Evolutionary conservation across 1,140 invertebrate species (phyloP).

Genomic region (Drosophila nikananu): DNA sequence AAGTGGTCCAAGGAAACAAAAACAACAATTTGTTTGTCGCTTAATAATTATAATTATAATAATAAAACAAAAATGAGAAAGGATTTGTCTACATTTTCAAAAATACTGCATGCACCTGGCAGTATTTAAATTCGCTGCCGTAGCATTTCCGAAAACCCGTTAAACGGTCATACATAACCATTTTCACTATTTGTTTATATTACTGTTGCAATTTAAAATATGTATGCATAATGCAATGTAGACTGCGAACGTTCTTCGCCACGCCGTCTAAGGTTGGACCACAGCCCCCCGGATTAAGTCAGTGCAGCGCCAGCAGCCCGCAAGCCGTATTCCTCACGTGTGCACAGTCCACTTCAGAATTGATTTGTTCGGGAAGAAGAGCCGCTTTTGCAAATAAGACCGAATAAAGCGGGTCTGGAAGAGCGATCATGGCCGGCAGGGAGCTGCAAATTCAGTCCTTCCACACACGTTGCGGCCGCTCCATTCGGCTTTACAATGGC

Average conservation of each 20-base stretch:
- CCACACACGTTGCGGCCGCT: constrained; percentile 92
- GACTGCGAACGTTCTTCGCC: not conserved
- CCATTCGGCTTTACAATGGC: constrained; percentile 92
- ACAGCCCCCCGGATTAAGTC: not conserved
- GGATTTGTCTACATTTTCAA: not conserved
- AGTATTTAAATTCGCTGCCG: not conserved
- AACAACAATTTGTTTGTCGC: too few species aligned
- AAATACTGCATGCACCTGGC: not conserved
- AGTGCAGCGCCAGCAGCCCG: constrained; percentile 2
- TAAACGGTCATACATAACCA: constrained; percentile 12
- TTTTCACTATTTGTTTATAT: constrained; percentile 39
- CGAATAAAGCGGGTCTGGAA: constrained; percentile 3
- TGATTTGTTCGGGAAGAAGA: constrained; percentile 39
- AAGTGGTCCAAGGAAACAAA: too few species aligned
- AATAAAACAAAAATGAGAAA: too few species aligned
- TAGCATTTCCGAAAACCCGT: not conserved
- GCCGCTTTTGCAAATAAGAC: not conserved
- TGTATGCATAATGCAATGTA: constrained; percentile 30
- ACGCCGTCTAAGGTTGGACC: constrained; percentile 4
- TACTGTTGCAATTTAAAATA: constrained; percentile 22
- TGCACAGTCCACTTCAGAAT: constrained; percentile 10
- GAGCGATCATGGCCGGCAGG: constrained; percentile 43
- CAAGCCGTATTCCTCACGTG: constrained; percentile 2
- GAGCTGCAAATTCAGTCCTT: constrained; percentile 86
- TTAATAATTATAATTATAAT: too few species aligned